These are phyloP conservation scores for Diaperis boleti DNA, from an alignment of 2,888 invertebrate genomes.

Conservation along the genomic window DNA sequence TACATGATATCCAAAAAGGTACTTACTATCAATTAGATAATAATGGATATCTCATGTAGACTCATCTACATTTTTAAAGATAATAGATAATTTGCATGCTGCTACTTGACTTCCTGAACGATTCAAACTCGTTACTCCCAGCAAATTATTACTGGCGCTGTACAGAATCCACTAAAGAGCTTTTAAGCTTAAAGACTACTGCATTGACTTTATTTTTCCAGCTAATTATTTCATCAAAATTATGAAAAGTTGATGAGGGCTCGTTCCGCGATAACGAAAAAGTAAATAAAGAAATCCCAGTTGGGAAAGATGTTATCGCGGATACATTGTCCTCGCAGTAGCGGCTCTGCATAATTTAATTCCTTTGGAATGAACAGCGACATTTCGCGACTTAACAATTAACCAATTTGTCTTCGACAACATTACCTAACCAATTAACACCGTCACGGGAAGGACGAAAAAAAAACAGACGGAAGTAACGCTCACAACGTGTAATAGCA, in stretches of 20 bases:
- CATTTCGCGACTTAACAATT: constrained; percentile 30
- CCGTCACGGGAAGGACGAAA: constrained; percentile 42
- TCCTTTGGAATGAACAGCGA: neutral
- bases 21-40: too few relatives aligned
- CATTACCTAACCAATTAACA: constrained; percentile 43
- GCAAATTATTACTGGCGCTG: too few relatives aligned
- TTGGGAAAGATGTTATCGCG: constrained; percentile 5
- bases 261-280: neutral
- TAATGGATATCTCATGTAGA: too few relatives aligned
- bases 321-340: neutral
- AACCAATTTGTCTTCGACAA: constrained; percentile 33
- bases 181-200: too few relatives aligned
- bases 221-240: too few relatives aligned
- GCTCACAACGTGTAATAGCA: constrained; percentile 51
- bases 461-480: constrained; percentile 49
- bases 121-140: too few relatives aligned
- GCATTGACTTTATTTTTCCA: too few relatives aligned
- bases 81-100: too few relatives aligned
- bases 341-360: neutral
- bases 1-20: too few relatives aligned
- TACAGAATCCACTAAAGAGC: too few relatives aligned
- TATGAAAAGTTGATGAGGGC: constrained; percentile 5
- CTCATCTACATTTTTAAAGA: too few relatives aligned
- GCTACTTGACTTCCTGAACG: too few relatives aligned
- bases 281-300: constrained; percentile 5